These are phyloP conservation scores for Pedionomus torquatus DNA, from an alignment of 2,113 vertebrate genomes.

Conservation along the genomic window DNA sequence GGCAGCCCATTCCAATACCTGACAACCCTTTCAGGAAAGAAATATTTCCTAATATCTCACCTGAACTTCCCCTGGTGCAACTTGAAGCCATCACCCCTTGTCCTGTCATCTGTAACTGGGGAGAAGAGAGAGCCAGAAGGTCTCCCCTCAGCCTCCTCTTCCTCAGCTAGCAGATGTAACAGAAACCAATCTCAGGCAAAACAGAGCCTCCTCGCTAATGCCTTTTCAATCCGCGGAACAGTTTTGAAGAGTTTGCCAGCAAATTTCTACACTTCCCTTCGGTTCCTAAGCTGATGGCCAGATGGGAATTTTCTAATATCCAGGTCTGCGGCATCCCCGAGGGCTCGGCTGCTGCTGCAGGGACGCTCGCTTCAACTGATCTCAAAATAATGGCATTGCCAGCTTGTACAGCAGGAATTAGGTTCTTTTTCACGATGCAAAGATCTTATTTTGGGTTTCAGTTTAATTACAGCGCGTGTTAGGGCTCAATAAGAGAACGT, in stretches of 20 bases:
- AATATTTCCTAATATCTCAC: too few relatives aligned
- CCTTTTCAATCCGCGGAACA: slow-evolving; percentile 17
- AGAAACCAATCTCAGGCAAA: not conserved
- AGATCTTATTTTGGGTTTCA: slow-evolving; percentile 12
- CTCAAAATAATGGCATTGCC: slow-evolving; percentile 12
- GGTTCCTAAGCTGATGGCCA: slow-evolving; percentile 50
- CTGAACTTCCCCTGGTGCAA: too few relatives aligned
- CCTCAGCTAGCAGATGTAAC: slow-evolving; percentile 1
- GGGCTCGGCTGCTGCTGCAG: not conserved
- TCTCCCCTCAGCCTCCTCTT: too few relatives aligned
- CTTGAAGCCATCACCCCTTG: too few relatives aligned
- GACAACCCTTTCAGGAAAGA: too few relatives aligned
- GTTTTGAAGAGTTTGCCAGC: slow-evolving; percentile 64
- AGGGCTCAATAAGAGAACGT: not conserved
- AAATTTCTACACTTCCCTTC: slow-evolving; percentile 58
- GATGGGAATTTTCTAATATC: slow-evolving; percentile 57
- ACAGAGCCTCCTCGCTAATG: not conserved
- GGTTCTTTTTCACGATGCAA: not conserved
- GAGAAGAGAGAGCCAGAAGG: too few relatives aligned
- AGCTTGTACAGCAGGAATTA: slow-evolving; percentile 16
- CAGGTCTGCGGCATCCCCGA: slow-evolving; percentile 4
- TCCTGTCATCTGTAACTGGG: too few relatives aligned
- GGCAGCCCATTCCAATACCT: too few relatives aligned
- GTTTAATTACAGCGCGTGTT: slow-evolving; percentile 6
- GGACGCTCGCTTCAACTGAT: not conserved